Base-by-base conservation (phyloP, 2,113 vertebrate species). In the Pica pica region DNA sequence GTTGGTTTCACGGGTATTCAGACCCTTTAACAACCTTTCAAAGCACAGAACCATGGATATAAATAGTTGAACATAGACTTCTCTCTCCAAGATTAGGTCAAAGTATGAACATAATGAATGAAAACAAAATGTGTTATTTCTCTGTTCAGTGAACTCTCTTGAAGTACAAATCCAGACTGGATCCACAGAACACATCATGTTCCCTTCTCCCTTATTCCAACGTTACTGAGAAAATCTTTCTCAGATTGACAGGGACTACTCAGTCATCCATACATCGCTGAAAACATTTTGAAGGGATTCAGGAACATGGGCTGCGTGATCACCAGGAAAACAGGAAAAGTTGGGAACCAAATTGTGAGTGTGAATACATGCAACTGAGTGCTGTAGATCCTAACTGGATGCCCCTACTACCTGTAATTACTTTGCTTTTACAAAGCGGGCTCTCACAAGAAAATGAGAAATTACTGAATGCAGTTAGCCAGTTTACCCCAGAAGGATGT, bases 301-400 rank as follows among this genome's bases (percentile, higher is more conserved):
- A 60, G 39, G 17, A 86, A 31, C 8, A 8, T 6, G 11, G 11
- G 16, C 8, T 31, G 1, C 47, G 24, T 21, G 22, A 16, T 31
- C 71, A 28, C 21, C 26, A 85, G 71, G 33, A 71, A 87, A 82
- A 2, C 14, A 35, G 39, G 47, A 68, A 23, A 74, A 47, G 7
- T 0, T 77, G 33, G 16, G 35, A 81, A 59, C 10, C 12, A 52
- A 50, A 68, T 8, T 15, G 35, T 39, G 42, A 33, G 17, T 21
- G 9, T 37, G 55, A 83, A 57, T n/a, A 57, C 15, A 20, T 1
- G 18, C 23, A 61, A 53, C 20, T 0, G 0, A 11, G 24, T 46
- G 18, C 26, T 31, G 31, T 14, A 44, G 37, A 7, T 67, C 39
- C 41, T 69, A 39, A 21, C 8, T n/a, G 46, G 41, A 26, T 65